phyloP scores from a whole-genome alignment of 2,113 vertebrate species.

The Callipepla californica region DNA sequence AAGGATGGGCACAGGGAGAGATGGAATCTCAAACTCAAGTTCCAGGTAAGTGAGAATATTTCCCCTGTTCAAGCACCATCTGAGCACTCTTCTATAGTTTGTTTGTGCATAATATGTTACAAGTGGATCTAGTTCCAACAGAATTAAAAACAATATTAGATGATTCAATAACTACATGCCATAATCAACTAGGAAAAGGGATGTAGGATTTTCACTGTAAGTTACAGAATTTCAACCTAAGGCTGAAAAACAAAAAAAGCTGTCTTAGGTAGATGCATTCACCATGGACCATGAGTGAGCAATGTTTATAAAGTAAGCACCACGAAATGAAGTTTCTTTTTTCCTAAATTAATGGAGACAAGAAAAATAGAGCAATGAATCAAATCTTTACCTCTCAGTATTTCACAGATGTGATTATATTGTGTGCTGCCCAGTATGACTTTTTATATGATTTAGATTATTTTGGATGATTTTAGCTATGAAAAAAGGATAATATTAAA shows the following conservation, averaged over 20 bases:
- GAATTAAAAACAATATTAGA: not conserved
- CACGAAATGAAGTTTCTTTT: not conserved
- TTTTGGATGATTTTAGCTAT: not conserved
- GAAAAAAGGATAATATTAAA: not conserved
- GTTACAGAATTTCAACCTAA: not conserved
- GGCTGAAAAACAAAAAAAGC: not conserved
- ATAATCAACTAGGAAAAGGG: not conserved
- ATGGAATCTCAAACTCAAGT: not conserved
- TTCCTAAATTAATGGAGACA: not conserved
- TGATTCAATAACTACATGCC: not conserved
- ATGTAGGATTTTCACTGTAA: not conserved
- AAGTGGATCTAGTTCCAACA: not conserved
- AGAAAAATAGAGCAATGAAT: slow-evolving; percentile 1
- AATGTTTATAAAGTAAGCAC: not conserved
- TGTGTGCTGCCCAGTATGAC: not conserved
- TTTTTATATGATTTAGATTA: not conserved
- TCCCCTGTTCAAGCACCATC: not conserved
- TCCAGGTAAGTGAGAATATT: not conserved
- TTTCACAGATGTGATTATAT: not conserved
- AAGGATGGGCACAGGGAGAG: not conserved
- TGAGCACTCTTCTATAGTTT: not conserved
- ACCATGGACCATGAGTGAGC: fast-evolving
- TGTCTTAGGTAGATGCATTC: not conserved
- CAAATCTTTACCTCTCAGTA: not conserved
- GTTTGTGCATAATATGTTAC: not conserved